Evolutionary conservation across 2,113 vertebrate genomes (phyloP).

Genomic region (Thalassoma bifasciatum): DNA sequence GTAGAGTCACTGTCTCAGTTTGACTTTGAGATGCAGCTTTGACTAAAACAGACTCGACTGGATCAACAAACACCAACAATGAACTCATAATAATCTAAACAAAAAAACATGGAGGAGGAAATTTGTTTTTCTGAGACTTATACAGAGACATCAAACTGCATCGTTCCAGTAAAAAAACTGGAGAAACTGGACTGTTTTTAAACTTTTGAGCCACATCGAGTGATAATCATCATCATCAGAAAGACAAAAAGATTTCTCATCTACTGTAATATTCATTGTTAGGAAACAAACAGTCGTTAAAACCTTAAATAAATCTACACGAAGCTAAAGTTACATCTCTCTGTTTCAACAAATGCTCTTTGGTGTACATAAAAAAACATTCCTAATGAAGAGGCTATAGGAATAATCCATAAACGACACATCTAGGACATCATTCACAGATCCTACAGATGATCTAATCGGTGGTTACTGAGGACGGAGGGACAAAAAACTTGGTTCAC

Average conservation of each 20-base stretch:
- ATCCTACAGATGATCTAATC: conserved; percentile 1
- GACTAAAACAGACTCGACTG: too few species aligned
- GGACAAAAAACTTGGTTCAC: too few species aligned
- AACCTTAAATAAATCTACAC: conserved; percentile 7
- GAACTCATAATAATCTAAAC: too few species aligned
- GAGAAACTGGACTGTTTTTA: too few species aligned
- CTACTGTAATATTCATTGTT: conserved; percentile 2
- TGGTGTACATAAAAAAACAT: conserved; percentile 64
- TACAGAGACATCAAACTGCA: too few species aligned
- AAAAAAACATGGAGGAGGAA: too few species aligned
- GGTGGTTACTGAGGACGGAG: conserved; percentile 21
- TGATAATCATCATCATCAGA: conserved; percentile 37
- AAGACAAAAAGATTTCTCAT: conserved; percentile 5
- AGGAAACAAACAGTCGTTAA: conserved; percentile 7
- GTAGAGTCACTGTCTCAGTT: too few species aligned
- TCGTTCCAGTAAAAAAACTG: too few species aligned
- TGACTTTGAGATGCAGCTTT: too few species aligned
- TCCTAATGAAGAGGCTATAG: conserved; percentile 27
- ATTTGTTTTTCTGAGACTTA: too few species aligned
- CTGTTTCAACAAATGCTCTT: conserved; percentile 52
- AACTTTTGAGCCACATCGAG: conserved; percentile 28
- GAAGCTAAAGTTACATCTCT: conserved; percentile 6
- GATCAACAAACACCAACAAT: too few species aligned
- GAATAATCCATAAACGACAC: conserved; percentile 23
- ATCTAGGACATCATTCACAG: conserved; percentile 46